Evolutionary conservation across 2,113 vertebrate species (phyloP).

Genomic region (Neopipo cinnamomea): DNA sequence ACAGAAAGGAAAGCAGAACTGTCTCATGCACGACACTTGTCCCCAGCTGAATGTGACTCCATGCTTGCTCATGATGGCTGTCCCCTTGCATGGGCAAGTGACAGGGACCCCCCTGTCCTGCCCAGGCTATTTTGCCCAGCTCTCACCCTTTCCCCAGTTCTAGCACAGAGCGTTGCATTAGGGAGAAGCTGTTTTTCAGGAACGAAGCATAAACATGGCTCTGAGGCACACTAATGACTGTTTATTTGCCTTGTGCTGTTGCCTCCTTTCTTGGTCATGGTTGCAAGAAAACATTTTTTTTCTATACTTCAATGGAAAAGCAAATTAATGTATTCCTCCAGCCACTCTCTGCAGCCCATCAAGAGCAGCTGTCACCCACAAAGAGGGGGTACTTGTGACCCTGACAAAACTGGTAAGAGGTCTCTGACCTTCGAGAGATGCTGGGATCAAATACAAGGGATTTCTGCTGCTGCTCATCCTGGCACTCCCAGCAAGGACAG

Average conservation of each 20-base stretch:
- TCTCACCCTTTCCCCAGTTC: background rate
- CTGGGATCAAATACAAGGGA: background rate
- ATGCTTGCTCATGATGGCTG: accelerated
- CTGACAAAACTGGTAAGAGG: background rate
- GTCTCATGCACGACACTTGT: background rate
- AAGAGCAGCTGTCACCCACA: background rate
- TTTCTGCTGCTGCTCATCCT: background rate
- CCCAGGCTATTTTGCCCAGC: background rate
- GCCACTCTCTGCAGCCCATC: background rate
- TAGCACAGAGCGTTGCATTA: background rate
- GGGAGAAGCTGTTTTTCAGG: background rate
- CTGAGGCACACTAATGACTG: background rate
- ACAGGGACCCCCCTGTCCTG: background rate
- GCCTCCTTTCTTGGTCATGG: conserved; percentile 31
- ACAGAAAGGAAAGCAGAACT: background rate
- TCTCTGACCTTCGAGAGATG: background rate
- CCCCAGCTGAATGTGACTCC: background rate
- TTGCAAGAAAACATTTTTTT: background rate
- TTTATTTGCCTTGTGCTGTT: conserved; percentile 29
- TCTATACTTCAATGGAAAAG: background rate
- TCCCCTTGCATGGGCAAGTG: background rate
- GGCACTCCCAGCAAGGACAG: background rate
- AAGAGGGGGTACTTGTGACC: background rate
- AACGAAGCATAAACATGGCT: conserved; percentile 16
- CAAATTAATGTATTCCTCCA: conserved; percentile 1